phyloP scores from a whole-genome alignment of 1,140 invertebrate genomes.

The Ceratina japonica region DNA sequence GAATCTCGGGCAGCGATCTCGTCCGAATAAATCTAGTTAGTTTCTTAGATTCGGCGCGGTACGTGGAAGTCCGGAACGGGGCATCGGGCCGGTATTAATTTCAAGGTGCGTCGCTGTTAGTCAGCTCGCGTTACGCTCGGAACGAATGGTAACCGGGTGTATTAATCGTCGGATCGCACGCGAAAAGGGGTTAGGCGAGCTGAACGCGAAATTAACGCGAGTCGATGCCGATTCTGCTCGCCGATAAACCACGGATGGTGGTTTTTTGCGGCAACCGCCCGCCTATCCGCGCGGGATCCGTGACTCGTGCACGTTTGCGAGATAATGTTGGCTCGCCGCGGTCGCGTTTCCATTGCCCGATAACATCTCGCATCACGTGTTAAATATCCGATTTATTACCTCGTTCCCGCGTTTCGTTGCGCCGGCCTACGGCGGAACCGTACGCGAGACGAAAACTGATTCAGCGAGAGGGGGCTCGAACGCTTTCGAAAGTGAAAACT shows the following conservation, averaged over 20 bases:
- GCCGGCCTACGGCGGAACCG: too few species aligned
- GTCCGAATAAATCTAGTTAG: conserved; percentile 43
- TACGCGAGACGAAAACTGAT: too few species aligned
- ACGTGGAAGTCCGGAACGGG: conserved; percentile 6
- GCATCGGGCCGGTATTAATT: conserved; percentile 59
- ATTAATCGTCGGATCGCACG: conserved; percentile 53
- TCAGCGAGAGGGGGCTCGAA: too few species aligned
- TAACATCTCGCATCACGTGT: conserved; percentile 41
- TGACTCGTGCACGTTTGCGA: conserved; percentile 40
- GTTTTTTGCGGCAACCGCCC: conserved; percentile 5
- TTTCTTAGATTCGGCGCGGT: conserved; percentile 44
- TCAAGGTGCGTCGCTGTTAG: conserved; percentile 43
- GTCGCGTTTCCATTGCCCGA: conserved; percentile 34
- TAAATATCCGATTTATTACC: conserved; percentile 45
- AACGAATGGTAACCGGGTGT: conserved; percentile 49
- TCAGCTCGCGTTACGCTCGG: conserved; percentile 43
- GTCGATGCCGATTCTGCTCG: conserved; percentile 38
- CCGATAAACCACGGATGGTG: conserved; percentile 38
- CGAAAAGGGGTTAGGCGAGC: conserved; percentile 39
- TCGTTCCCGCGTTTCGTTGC: conserved; percentile 17
- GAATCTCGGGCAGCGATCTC: conserved; percentile 25
- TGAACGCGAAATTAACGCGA: conserved; percentile 46
- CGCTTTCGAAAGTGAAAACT: not conserved
- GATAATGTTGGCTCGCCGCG: conserved; percentile 26
- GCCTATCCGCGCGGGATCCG: conserved; percentile 24